These are phyloP conservation scores for Cyclophora albipunctata DNA, from an alignment of 2,888 invertebrate species.

Conservation along the genomic window DNA sequence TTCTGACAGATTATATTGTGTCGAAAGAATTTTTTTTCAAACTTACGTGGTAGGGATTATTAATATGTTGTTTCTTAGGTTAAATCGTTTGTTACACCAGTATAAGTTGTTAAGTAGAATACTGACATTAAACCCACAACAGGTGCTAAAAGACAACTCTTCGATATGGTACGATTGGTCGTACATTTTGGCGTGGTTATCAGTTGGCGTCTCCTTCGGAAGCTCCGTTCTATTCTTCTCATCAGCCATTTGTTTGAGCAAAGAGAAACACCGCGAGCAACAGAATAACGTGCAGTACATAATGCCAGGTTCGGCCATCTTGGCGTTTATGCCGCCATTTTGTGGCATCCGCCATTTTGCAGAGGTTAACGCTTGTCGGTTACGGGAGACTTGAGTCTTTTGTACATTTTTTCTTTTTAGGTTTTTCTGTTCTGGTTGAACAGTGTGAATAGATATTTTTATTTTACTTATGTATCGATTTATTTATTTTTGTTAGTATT, in stretches of 20 bases:
- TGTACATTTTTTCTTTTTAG: slow-evolving; percentile 20
- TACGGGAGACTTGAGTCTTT: slow-evolving; percentile 28
- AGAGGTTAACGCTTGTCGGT: slow-evolving; percentile 62
- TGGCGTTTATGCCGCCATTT: slow-evolving; percentile 37
- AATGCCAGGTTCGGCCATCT: slow-evolving; percentile 83
- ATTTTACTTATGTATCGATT: background rate
- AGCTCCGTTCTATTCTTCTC: slow-evolving; percentile 87
- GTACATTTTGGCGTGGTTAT: slow-evolving; percentile 89
- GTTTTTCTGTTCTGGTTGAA: slow-evolving; percentile 2
- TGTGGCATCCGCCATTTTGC: slow-evolving; percentile 31
- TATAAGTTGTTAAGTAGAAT: too few species aligned
- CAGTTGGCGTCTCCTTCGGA: slow-evolving; percentile 83
- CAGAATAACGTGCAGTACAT: slow-evolving; percentile 90
- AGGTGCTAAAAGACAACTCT: slow-evolving; percentile 84
- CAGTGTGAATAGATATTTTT: background rate
- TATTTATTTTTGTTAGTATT: slow-evolving; percentile 1
- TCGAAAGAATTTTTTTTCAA: too few species aligned
- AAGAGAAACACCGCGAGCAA: slow-evolving; percentile 83
- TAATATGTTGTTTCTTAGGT: too few species aligned
- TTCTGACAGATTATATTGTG: too few species aligned
- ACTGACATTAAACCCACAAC: slow-evolving; percentile 28
- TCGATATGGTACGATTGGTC: slow-evolving; percentile 89
- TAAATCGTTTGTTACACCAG: too few species aligned
- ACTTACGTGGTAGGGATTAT: too few species aligned
- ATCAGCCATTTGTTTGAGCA: slow-evolving; percentile 84